Evolutionary conservation across 2,113 vertebrate species (phyloP), one percentile per base, ranked within the genome.

Genomic region (Zosterops lateralis): DNA sequence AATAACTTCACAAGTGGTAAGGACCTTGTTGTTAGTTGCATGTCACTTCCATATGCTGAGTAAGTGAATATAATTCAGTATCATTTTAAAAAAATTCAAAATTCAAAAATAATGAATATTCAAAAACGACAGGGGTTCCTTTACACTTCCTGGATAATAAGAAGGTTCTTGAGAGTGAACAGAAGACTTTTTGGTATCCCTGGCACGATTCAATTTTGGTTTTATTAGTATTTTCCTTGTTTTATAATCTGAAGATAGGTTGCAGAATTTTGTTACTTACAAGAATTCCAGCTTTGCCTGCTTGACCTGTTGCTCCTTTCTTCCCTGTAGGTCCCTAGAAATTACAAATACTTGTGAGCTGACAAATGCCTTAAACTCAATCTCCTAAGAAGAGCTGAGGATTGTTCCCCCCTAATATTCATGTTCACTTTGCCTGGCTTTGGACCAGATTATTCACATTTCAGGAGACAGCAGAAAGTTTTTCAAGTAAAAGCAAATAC

Each of bases 271-370:
- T 78, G 36, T 82, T 96, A 98, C 98, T 99, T 96, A 99, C 99
- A 94, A 98, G 98, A 94, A 94, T 96, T 73, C 99, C 98, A 92
- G 97, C 94, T 93, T 98, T 98, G 76, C 99, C 99, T 78, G 88
- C 92, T 87, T 98, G 97, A 77, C 99, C 99, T 36, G 81, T 91
- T 56, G 96, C 95, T 97, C 99, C 99, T 97, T 98, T 99, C 94
- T 98, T 99, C 61, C 99, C 99, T 26, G 91, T 91, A 36, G 93
- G 88, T 53, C 99, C 99, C 99, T 99, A 93, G 71, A 97, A 94
- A 97, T 96, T 95, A 95, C 44, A 97, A 97, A 84, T 47, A 96
- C 25, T 76, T 88, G 56, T 97, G 56, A 96, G 15, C 16, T 56
- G 54, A 91, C 38, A 92, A 92, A 88, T 4, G 5, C 56, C 86